Percentiles rank a stretch among this genome's conserved stretches.
These are phyloP conservation scores for Microplitis demolitor DNA, from an alignment of 1,140 invertebrate genomes.

Conservation along the genomic window DNA sequence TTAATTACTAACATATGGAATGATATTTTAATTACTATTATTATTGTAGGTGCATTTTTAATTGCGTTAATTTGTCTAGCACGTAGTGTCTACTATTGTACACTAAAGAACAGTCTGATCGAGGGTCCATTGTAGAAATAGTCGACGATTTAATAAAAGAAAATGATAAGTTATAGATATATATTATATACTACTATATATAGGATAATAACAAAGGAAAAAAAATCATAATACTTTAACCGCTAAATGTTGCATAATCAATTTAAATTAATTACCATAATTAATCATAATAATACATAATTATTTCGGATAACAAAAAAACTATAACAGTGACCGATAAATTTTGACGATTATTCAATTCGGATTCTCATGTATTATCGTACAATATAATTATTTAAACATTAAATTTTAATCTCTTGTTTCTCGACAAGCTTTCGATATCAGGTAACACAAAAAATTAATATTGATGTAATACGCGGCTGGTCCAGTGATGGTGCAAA, in stretches of 20 bases:
- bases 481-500: neutral
- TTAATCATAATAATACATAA: neutral
- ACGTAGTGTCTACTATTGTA: constrained; percentile 85
- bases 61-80: constrained; percentile 74
- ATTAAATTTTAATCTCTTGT: neutral
- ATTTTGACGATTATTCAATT: neutral
- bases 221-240: constrained; percentile 15
- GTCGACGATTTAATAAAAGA: neutral
- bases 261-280: constrained; percentile 11
- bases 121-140: constrained; percentile 75
- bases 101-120: constrained; percentile 87
- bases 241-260: constrained; percentile 5
- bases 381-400: neutral
- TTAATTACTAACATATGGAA: neutral
- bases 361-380: neutral
- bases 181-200: neutral
- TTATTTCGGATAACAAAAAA: neutral
- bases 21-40: constrained; percentile 13
- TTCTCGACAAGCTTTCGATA: neutral
- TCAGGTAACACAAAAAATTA: neutral
- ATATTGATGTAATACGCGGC: neutral
- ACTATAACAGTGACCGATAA: no score
- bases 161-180: neutral
- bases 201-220: neutral
- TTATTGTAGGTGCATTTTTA: constrained; percentile 71